A percentile compares a stretch with the other conserved stretches of the same genome.
These are phyloP conservation scores for Cheilinus undulatus DNA, from an alignment of 2,113 vertebrate species.

Conservation along the genomic window DNA sequence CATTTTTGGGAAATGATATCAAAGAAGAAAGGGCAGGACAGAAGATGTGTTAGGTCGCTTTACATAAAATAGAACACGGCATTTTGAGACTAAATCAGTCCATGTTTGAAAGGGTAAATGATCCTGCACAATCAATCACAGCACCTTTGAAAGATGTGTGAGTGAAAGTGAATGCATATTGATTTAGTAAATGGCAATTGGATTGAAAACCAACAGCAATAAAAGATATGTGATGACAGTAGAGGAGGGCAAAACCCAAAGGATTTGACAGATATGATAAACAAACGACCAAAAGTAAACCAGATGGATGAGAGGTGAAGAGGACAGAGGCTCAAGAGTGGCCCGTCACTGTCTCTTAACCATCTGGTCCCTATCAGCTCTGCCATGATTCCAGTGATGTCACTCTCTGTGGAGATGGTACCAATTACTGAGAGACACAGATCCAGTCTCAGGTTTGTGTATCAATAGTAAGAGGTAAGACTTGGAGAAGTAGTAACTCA, in stretches of 20 bases:
- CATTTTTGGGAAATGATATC: conserved; percentile 66
- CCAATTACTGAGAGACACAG: conserved; percentile 64
- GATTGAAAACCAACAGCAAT: conserved; percentile 56
- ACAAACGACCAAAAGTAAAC: conserved; percentile 41
- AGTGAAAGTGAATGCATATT: conserved; percentile 56
- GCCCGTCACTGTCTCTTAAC: conserved; percentile 53
- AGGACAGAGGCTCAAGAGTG: conserved; percentile 37
- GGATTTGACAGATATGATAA: conserved; percentile 61
- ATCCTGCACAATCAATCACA: conserved; percentile 54
- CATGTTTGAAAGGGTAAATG: conserved; percentile 36
- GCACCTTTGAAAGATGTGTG: conserved; percentile 47
- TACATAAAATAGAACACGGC: conserved; percentile 30
- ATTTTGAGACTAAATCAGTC: conserved; percentile 52
- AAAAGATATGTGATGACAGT: conserved; percentile 18
- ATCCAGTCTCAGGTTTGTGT: conserved; percentile 27
- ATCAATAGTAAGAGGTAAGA: conserved; percentile 38
- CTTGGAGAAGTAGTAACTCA: conserved; percentile 1
- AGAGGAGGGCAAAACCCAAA: conserved; percentile 5
- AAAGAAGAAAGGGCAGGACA: neutral
- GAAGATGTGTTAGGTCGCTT: conserved; percentile 53
- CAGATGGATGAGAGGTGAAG: conserved; percentile 54
- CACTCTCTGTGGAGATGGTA: conserved; percentile 73
- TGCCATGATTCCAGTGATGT: conserved; percentile 70
- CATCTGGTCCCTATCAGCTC: conserved; percentile 78
- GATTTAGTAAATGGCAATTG: conserved; percentile 60